Evolutionary conservation across 2,113 vertebrate species (phyloP), one percentile per base, ranked within the genome.

Genomic region (Numenius arquata): DNA sequence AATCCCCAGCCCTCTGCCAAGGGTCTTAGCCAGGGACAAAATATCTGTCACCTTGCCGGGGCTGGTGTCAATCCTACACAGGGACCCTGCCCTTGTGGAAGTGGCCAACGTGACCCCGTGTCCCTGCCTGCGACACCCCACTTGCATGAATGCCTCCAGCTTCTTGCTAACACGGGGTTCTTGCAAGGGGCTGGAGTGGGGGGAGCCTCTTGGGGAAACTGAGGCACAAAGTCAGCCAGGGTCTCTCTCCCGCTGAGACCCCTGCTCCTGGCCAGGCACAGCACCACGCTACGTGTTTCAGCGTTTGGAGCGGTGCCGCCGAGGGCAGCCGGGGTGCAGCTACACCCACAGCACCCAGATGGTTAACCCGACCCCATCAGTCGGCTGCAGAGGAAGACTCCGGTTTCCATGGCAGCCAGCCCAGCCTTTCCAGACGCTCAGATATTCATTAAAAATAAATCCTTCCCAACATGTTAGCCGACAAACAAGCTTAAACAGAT

Each of bases 401-500:
- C 0, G 1, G 89, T 94, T 94, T 95, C 96, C 91, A 90, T 90
- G 95, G 89, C 87, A 94, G 94, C 72, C 19, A 5, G 87, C 91
- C 79, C 88, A 62, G 95, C 91, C 85, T 66, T 93, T 90, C 71
- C 80, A 94, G 92, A 83, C 75, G 0, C 82, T 85, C 73, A 34
- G 73, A 79, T 85, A 85, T 22, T 88, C 88, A 89, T 94, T 75
- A 89, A 48, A 94, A 93, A 86, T 15, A 87, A 97, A 95, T 91
- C 88, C 62, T 90, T 52, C 70, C 48, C 88, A 68, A 77, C 73
- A 5, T 71, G 90, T 88, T 93, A 89, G 74, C 90, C 7, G 48
- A 91, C 93, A 93, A 95, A 94, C 68, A 75, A 94, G 80, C 93
- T 94, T 43, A 59, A 96, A 93, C 83, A 82, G 93, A 88, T 96